phyloP scores from a whole-genome alignment of 2,113 vertebrate species.

The Gnathonemus echidnorhynchus region DNA sequence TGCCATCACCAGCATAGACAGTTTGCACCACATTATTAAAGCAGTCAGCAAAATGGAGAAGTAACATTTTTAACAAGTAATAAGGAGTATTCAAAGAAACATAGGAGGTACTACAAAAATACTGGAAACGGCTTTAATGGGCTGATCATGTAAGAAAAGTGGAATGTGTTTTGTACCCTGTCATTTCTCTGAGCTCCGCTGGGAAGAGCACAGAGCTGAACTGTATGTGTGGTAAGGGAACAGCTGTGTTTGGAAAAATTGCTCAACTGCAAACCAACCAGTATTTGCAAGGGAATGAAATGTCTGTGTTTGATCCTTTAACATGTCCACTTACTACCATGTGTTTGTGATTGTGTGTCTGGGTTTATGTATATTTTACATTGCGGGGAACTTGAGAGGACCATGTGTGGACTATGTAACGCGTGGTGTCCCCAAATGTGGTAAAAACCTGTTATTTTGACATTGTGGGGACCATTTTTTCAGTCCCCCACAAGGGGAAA shows the following conservation, averaged over 20 bases:
- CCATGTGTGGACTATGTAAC: not conserved
- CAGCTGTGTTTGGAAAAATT: not conserved
- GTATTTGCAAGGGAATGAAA: not conserved
- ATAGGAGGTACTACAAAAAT: not conserved
- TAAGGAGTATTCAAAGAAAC: not conserved
- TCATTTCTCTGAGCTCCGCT: not conserved
- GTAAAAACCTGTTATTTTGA: not conserved
- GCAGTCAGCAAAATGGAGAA: not conserved
- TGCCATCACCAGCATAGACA: not conserved
- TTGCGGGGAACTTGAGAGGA: not conserved
- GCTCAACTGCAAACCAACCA: not conserved
- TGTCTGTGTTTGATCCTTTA: not conserved
- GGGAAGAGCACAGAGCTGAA: not conserved
- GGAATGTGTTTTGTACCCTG: not conserved
- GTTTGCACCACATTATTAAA: not conserved
- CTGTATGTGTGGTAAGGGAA: not conserved
- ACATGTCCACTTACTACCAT: not conserved
- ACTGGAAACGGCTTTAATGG: not conserved
- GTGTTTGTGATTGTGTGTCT: not conserved
- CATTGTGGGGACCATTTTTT: not conserved
- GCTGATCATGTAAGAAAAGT: not conserved
- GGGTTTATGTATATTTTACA: not conserved
- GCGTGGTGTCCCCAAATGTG: not conserved
- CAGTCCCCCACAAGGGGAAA: too few relatives aligned
- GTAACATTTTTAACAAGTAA: not conserved